Evolutionary conservation across 1,140 invertebrate species (phyloP).

Genomic region (Tetragonula clypearis): DNA sequence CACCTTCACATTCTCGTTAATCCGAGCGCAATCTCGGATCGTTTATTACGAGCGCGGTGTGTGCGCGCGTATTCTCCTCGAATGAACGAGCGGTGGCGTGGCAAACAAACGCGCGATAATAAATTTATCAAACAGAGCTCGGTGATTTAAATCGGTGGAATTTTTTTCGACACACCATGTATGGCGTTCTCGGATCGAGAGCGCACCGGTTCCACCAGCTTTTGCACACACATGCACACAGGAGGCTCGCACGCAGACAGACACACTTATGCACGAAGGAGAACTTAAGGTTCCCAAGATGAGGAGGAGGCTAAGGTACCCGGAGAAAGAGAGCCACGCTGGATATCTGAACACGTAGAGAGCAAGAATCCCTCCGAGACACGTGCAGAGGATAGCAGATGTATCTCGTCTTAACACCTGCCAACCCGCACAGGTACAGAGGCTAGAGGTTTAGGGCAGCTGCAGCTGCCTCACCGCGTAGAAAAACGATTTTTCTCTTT

Average conservation of each 20-base stretch:
- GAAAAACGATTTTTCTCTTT: slow-evolving; percentile 18
- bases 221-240: neutral
- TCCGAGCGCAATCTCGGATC: neutral
- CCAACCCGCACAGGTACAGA: slow-evolving; percentile 72
- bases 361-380: slow-evolving; percentile 45
- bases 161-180: slow-evolving; percentile 41
- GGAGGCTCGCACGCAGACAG: neutral
- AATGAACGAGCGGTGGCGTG: neutral
- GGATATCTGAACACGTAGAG: slow-evolving; percentile 8
- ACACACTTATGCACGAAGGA: neutral
- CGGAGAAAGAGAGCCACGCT: neutral
- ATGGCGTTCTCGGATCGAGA: slow-evolving; percentile 14
- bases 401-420: slow-evolving; percentile 72
- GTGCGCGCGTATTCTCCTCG: neutral
- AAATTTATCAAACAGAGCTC: slow-evolving; percentile 4
- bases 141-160: slow-evolving; percentile 27
- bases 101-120: neutral
- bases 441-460: slow-evolving; percentile 51
- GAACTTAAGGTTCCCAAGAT: neutral
- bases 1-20: neutral
- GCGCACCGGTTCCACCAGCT: slow-evolving; percentile 27
- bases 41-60: neutral
- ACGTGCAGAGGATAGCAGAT: slow-evolving; percentile 72
- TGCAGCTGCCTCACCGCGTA: slow-evolving; percentile 35
- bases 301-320: too few species aligned